These are phyloP conservation scores for Metellina segmentata DNA, from an alignment of 2,888 invertebrate species.

Conservation along the genomic window DNA sequence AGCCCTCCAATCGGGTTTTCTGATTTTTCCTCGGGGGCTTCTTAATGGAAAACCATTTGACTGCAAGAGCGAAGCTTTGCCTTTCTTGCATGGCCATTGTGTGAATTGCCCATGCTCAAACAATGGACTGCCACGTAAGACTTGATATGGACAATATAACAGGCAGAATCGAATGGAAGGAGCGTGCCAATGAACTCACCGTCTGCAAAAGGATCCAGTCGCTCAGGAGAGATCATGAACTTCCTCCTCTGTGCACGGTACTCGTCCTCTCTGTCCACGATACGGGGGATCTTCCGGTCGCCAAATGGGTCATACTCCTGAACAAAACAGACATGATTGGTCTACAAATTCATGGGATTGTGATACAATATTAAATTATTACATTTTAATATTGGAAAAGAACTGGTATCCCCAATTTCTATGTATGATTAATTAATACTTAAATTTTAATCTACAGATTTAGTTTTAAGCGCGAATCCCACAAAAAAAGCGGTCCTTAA, in stretches of 20 bases:
- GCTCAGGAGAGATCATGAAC: conserved; percentile 95
- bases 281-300: conserved; percentile 93
- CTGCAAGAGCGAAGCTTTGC: no score
- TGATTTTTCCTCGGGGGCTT: no score
- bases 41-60: no score
- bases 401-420: not conserved
- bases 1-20: no score
- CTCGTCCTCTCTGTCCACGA: conserved; percentile 98
- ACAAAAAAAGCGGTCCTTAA: no score
- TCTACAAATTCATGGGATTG: conserved; percentile 16
- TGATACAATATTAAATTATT: no score
- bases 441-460: no score
- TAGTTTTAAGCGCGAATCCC: no score
- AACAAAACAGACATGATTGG: conserved; percentile 38
- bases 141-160: not conserved
- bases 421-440: no score
- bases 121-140: conserved; percentile 28
- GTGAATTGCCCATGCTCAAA: not conserved
- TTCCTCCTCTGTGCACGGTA: conserved; percentile 93
- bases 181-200: conserved; percentile 85
- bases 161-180: not conserved
- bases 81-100: no score
- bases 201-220: conserved; percentile 98
- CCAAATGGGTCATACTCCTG: conserved; percentile 97
- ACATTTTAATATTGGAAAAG: not conserved